phyloP scores from a whole-genome alignment of 1,140 invertebrate genomes.

The Temnothorax nylanderi region DNA sequence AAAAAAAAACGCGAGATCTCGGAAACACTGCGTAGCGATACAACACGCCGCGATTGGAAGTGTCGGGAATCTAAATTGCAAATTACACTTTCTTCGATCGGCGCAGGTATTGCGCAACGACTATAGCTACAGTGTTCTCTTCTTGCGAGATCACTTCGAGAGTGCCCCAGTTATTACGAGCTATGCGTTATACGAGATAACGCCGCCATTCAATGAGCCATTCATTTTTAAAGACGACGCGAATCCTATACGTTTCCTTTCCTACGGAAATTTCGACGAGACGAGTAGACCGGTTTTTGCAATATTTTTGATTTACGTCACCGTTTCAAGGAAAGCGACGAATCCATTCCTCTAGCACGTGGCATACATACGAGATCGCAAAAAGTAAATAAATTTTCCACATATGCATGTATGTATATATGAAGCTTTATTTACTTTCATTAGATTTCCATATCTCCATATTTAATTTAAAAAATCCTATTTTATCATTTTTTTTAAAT shows the following conservation, averaged over 20 bases:
- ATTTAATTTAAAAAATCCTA: not conserved
- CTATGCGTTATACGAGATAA: conserved; percentile 18
- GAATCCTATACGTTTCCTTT: not conserved
- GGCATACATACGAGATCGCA: not conserved
- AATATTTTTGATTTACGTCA: not conserved
- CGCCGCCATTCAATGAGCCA: conserved; percentile 1
- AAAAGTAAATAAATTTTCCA: not conserved
- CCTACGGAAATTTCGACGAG: not conserved
- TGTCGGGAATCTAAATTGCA: conserved; percentile 46
- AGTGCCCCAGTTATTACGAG: conserved; percentile 38
- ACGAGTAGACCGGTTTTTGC: not conserved
- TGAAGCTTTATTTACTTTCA: not conserved
- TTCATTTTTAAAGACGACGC: not conserved
- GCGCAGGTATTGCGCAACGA: conserved; percentile 31
- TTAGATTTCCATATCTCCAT: not conserved
- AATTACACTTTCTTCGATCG: conserved; percentile 57
- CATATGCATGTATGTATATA: not conserved
- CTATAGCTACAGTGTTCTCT: conserved; percentile 34
- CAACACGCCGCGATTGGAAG: conserved; percentile 16
- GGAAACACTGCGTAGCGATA: not conserved
- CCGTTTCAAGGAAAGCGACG: not conserved
- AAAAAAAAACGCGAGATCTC: conserved; percentile 4
- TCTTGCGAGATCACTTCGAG: conserved; percentile 56
- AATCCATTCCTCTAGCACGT: not conserved
- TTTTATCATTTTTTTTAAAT: not conserved